phyloP scores from a whole-genome alignment of 2,888 invertebrate genomes.

The Tenodera sinensis region DNA sequence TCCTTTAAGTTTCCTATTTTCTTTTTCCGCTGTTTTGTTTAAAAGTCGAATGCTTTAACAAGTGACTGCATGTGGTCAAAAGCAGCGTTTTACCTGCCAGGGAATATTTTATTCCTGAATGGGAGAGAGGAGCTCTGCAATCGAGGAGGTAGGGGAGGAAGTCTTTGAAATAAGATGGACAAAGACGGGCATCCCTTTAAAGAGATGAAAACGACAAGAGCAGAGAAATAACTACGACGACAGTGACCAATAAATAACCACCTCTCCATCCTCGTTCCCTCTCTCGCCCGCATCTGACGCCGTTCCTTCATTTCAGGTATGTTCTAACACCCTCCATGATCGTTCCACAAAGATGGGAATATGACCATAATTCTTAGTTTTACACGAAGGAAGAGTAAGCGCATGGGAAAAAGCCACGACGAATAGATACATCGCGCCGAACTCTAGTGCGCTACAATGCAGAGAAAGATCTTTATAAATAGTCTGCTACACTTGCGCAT shows the following conservation, averaged over 20 bases:
- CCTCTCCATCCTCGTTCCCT: neutral
- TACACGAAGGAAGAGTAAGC: neutral
- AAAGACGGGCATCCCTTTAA: constrained; percentile 10
- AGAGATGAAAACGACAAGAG: constrained; percentile 26
- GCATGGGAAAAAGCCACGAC: neutral
- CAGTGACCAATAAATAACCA: constrained; percentile 21
- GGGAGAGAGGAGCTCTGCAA: neutral
- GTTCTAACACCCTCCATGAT: neutral
- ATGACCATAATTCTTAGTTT: neutral
- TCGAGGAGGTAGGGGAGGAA: neutral
- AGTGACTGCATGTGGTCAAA: constrained; percentile 19
- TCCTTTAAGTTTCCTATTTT: neutral
- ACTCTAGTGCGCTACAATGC: too few relatives aligned
- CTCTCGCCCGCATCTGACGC: neutral
- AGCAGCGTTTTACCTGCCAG: constrained; percentile 17
- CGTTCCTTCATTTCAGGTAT: neutral
- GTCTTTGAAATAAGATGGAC: neutral
- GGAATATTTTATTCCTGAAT: constrained; percentile 18
- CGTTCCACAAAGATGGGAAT: neutral
- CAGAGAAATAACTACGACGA: constrained; percentile 23
- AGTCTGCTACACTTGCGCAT: too few relatives aligned
- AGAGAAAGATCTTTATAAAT: too few relatives aligned
- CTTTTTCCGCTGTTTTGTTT: constrained; percentile 11
- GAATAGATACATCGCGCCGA: neutral
- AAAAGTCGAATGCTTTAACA: constrained; percentile 22